Evolutionary conservation across 2,113 vertebrate genomes (phyloP).

Genomic region (Pelusios castaneus): DNA sequence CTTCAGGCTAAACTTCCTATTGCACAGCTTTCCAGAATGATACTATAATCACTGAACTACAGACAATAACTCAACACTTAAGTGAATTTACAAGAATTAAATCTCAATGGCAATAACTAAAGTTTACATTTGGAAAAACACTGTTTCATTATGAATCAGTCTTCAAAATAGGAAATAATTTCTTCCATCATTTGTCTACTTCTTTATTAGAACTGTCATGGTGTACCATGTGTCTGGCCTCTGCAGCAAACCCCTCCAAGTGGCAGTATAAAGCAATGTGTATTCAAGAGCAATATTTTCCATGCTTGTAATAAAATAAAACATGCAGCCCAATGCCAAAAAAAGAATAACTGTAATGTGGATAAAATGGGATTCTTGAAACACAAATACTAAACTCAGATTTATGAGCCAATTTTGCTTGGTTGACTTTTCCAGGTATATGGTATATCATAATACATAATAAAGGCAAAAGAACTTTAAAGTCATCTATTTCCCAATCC

Average conservation of each 20-base stretch:
- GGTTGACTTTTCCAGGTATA: not conserved
- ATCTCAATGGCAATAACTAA: not conserved
- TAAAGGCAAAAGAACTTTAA: not conserved
- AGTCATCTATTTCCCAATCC: slow-evolving; percentile 45
- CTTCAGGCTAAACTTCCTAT: slow-evolving; percentile 40
- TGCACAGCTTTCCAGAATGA: slow-evolving; percentile 43
- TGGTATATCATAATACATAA: slow-evolving; percentile 13
- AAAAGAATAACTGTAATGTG: not conserved
- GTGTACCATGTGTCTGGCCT: not conserved
- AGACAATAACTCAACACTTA: slow-evolving; percentile 36
- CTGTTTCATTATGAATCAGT: not conserved
- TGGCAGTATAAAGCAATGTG: not conserved
- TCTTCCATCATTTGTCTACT: not conserved
- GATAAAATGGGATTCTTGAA: slow-evolving; percentile 8
- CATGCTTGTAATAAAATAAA: not conserved
- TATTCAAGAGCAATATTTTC: slow-evolving; percentile 14
- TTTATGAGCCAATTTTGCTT: not conserved
- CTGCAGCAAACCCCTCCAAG: not conserved
- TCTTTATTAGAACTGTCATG: slow-evolving; percentile 5
- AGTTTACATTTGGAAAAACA: slow-evolving; percentile 26
- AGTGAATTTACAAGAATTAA: slow-evolving; percentile 23
- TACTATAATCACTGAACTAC: not conserved
- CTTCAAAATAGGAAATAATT: not conserved
- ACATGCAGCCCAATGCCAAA: not conserved
- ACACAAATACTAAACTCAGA: not conserved